Percentiles rank a stretch among this genome's conserved stretches.
These are phyloP conservation scores for Xylota sylvarum DNA, from an alignment of 2,888 invertebrate genomes.

Conservation along the genomic window DNA sequence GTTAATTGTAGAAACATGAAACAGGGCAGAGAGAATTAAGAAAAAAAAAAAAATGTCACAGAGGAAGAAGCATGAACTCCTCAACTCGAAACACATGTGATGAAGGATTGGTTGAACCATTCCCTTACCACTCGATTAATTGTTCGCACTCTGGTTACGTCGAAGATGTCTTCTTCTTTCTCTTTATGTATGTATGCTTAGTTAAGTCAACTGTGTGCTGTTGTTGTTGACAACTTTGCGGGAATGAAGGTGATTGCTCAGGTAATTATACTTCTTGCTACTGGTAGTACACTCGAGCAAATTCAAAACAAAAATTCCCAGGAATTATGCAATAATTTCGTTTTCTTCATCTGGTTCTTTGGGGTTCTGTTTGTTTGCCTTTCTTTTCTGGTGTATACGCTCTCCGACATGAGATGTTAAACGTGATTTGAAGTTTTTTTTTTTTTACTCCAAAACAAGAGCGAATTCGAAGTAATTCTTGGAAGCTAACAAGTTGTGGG, in stretches of 20 bases:
- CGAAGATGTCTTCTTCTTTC: background rate
- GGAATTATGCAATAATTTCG: slow-evolving; percentile 74
- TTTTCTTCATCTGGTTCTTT: slow-evolving; percentile 48
- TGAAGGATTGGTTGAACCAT: slow-evolving; percentile 41
- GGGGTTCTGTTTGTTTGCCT: slow-evolving; percentile 24
- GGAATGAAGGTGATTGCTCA: slow-evolving; percentile 60
- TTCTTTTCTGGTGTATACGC: slow-evolving; percentile 38
- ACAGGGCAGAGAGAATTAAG: slow-evolving; percentile 17
- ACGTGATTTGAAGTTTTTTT: slow-evolving; percentile 37
- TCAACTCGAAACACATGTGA: slow-evolving; percentile 6
- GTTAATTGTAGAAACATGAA: slow-evolving; percentile 51
- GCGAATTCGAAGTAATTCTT: slow-evolving; percentile 54
- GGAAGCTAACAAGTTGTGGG: slow-evolving; percentile 37
- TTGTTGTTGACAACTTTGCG: slow-evolving; percentile 24
- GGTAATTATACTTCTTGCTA: slow-evolving; percentile 63
- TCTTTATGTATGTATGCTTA: slow-evolving; percentile 10
- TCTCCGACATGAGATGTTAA: slow-evolving; percentile 56
- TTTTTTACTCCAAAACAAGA: slow-evolving; percentile 20
- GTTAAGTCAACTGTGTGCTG: slow-evolving; percentile 5
- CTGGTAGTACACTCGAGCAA: slow-evolving; percentile 46
- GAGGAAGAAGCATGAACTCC: slow-evolving; percentile 52
- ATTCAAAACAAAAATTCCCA: slow-evolving; percentile 52
- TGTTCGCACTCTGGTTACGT: slow-evolving; percentile 59
- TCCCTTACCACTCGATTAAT: slow-evolving; percentile 63
- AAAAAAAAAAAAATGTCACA: slow-evolving; percentile 25